Conservation (phyloP, 2,888 invertebrate species). For the Caenorhabditis panamensis region DNA sequence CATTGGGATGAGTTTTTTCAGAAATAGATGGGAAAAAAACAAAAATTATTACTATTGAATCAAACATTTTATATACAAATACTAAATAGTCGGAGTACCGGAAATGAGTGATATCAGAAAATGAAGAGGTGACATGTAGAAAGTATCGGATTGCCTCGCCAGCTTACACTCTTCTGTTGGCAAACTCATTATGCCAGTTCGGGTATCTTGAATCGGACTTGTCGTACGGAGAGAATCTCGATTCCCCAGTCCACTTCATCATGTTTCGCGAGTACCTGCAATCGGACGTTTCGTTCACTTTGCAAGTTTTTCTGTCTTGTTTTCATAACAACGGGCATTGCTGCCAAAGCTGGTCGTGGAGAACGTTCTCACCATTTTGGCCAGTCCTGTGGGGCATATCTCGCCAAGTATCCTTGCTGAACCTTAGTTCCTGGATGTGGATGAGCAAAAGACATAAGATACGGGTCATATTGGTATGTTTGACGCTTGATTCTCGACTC, state of each 20-base stretch:
- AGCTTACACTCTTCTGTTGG: conserved; percentile 45
- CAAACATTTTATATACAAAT: conserved; percentile 16
- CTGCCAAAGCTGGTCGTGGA: background rate
- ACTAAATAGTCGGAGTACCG: conserved; percentile 8
- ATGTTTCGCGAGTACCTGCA: conserved; percentile 74
- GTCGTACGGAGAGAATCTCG: conserved; percentile 68
- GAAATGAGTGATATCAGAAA: conserved; percentile 41
- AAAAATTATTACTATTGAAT: no score
- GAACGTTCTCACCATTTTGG: conserved; percentile 65
- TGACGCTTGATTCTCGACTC: conserved; percentile 63
- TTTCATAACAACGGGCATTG: no score
- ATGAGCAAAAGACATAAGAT: conserved; percentile 69
- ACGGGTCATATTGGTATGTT: conserved; percentile 70
- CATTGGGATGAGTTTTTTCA: no score
- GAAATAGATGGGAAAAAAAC: no score
- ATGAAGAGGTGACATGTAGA: conserved; percentile 35
- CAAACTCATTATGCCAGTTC: conserved; percentile 64
- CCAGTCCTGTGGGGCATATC: conserved; percentile 75
- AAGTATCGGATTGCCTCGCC: background rate
- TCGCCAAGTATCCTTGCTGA: conserved; percentile 64
- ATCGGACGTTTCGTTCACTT: background rate
- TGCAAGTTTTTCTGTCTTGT: background rate
- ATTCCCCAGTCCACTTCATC: conserved; percentile 72
- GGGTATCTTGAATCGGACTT: conserved; percentile 65
- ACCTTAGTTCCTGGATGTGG: conserved; percentile 69